Base-by-base conservation (phyloP, 2,888 invertebrate genomes). In the Tolmerus cingulatus region DNA sequence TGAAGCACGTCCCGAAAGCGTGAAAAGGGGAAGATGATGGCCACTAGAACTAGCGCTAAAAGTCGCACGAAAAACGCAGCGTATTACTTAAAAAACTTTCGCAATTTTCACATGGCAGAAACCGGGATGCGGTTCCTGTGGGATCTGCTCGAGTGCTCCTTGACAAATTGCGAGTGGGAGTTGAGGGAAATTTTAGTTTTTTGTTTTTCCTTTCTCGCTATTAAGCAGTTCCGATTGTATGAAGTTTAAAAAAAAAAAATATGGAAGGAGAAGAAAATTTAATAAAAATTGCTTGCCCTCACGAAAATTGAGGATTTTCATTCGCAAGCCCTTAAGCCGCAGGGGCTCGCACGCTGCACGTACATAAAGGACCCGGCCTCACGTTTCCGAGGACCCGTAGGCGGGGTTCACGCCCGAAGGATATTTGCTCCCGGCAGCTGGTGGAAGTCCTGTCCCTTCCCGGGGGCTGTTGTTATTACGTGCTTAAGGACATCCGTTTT, bases 401-500 rank as follows among this genome's bases (percentile, higher is more conserved):
- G 66, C 66, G 27, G 23, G 27, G 66, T 66, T 66, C 66, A 66
- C 12, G 23, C 66, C 66, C 66, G 27, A 9, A 27, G 66, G 27
- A 66, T 66, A 66, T 66, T 66, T 66, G 27, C 27, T 66, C 66
- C 27, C 66, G 27, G 27, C 66, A 66, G 66, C 1, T 66, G 66
- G 66, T 12, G 23, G 51, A 23, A 0, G 30, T 7, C 55, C 19
- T n/a, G 8, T 12, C 27, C 66, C 66, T 19, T n/a, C 8, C 19
- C 51, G 2, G 5, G 16, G 66, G 27, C 27, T 66, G 66, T 66
- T 66, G 76, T 76, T 40, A 12, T 74, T 74, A 76, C 76, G 76
- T 76, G 76, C 76, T 76, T 76, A 76, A 76, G 76, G 76, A 76
- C 76, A 76, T 76, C n/a, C 76, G 30, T 16, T 23, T 76, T 76